Evolutionary conservation across 2,888 invertebrate genomes (phyloP).

Genomic region (Acleris laterana): DNA sequence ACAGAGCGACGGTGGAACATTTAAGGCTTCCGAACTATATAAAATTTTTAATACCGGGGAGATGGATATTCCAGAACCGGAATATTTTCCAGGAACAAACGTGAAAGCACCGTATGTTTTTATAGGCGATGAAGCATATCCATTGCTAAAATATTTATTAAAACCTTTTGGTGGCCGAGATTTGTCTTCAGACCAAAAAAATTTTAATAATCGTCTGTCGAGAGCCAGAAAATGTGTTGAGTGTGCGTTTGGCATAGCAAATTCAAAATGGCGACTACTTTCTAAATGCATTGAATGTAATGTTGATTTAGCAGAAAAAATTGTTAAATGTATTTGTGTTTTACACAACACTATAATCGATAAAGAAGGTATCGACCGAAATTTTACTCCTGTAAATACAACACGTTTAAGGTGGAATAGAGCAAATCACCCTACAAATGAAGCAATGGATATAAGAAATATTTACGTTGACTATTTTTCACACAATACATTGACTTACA

Average conservation of each 20-base stretch:
- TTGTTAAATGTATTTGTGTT: constrained; percentile 21
- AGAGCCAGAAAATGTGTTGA: constrained; percentile 1
- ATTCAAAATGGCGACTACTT: constrained; percentile 2
- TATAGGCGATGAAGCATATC: constrained; percentile 36
- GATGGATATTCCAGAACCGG: neutral
- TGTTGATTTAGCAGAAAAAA: neutral
- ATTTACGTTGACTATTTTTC: constrained; percentile 29
- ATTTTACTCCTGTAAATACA: constrained; percentile 17
- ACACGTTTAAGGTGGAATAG: neutral
- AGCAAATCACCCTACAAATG: constrained; percentile 14
- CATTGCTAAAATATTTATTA: constrained; percentile 30
- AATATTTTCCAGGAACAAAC: constrained; percentile 31
- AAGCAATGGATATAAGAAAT: constrained; percentile 29
- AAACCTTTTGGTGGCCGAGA: constrained; percentile 34
- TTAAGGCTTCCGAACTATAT: no score
- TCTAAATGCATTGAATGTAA: neutral
- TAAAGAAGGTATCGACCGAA: constrained; percentile 32
- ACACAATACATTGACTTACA: constrained; percentile 23
- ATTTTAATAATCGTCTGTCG: no score
- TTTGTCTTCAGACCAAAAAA: constrained; percentile 25
- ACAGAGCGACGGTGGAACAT: no score
- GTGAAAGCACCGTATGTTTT: constrained; percentile 37
- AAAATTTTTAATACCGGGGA: no score
- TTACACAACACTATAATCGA: constrained; percentile 32
- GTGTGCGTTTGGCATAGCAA: constrained; percentile 6